phyloP scores from a whole-genome alignment of 2,797 vertebrate genomes.

The Dallia pectoralis region DNA sequence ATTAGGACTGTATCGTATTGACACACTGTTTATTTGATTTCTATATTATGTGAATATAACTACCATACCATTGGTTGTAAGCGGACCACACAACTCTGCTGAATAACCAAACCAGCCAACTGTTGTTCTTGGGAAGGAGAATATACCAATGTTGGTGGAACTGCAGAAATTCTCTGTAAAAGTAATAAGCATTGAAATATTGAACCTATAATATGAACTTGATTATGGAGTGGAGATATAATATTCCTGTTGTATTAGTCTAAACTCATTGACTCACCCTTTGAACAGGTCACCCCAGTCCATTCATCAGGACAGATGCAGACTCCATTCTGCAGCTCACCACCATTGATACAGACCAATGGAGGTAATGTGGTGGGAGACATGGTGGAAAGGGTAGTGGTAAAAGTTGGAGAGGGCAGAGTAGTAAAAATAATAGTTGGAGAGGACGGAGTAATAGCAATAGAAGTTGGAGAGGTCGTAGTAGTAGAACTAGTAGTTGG shows the following conservation, averaged over 20 bases:
- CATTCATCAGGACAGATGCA: constrained; percentile 59
- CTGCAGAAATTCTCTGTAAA: constrained; percentile 50
- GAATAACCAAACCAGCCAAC: constrained; percentile 57
- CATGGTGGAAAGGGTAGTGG: not conserved
- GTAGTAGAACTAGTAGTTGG: not conserved
- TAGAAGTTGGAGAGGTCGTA: not conserved
- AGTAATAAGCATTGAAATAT: not conserved
- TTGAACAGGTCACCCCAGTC: constrained; percentile 41
- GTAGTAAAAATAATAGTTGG: not conserved
- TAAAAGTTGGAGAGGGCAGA: not conserved
- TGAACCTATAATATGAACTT: no score
- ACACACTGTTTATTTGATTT: no score
- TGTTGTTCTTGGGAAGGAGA: constrained; percentile 34
- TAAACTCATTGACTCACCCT: constrained; percentile 23
- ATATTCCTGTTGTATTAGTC: no score
- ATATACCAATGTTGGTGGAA: not conserved
- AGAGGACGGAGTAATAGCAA: not conserved
- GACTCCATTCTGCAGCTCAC: rapidly evolving
- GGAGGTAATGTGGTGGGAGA: not conserved
- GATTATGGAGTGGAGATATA: no score
- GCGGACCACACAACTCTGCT: constrained; percentile 6
- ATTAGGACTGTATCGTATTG: not conserved
- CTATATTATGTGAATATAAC: not conserved
- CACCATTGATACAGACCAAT: constrained; percentile 31
- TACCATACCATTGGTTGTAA: constrained; percentile 38